These are phyloP conservation scores for Pollenia griseotomentosa DNA, from an alignment of 2,888 invertebrate genomes.

Conservation along the genomic window DNA sequence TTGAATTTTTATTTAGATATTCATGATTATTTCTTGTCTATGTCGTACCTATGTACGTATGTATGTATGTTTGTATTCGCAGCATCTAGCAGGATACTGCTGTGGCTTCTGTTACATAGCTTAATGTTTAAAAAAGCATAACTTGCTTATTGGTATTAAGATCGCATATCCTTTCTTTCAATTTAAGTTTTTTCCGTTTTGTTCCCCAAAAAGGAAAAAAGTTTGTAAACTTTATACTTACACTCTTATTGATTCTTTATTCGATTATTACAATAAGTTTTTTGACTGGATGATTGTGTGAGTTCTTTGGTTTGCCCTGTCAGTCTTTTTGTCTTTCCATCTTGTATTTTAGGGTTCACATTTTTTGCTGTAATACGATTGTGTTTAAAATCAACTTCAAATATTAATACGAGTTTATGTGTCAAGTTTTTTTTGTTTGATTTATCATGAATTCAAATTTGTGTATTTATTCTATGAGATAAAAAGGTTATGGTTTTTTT, in stretches of 20 bases:
- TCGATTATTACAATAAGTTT: too few relatives aligned
- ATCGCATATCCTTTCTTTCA: constrained; percentile 66
- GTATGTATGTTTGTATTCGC: not conserved
- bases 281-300: constrained; percentile 72
- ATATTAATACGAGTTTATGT: constrained; percentile 22
- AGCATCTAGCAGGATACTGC: not conserved
- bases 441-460: not conserved
- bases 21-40: too few relatives aligned
- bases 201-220: constrained; percentile 52
- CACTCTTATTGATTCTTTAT: too few relatives aligned
- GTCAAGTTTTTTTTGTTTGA: constrained; percentile 6
- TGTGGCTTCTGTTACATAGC: not conserved
- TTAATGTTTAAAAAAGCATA: not conserved
- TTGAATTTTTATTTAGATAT: too few relatives aligned
- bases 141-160: constrained; percentile 36
- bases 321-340: not conserved
- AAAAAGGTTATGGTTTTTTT: too few relatives aligned
- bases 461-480: too few relatives aligned
- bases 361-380: constrained; percentile 45
- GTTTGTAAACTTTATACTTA: too few relatives aligned
- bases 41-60: too few relatives aligned
- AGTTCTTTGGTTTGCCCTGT: not conserved
- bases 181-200: constrained; percentile 77
- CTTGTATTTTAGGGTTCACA: constrained; percentile 8
- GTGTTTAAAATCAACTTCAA: constrained; percentile 33